Base-by-base conservation (phyloP, 2,888 invertebrate species). In the Scelioninae gen. 2 region DNA sequence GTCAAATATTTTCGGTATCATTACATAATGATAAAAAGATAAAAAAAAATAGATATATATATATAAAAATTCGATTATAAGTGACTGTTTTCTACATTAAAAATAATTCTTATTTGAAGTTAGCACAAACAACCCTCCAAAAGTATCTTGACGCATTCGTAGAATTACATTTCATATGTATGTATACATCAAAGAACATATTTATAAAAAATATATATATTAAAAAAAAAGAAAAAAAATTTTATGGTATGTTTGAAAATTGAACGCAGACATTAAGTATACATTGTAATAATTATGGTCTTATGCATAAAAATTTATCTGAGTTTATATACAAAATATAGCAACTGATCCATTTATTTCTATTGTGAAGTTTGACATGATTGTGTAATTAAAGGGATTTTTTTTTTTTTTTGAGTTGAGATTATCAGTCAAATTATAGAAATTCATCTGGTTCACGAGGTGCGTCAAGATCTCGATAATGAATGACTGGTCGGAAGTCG, bases 381-480 rank as follows among this genome's bases (percentile, higher is more conserved):
- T 50, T 48, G 61, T 28, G 11, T 52, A 25, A 70, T 2, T 19
- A 52, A 63, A 50, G 9, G 7, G 25, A 15, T 0, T 64, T 41
- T 41, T 55, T 0, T 33, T 60, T 19, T 35, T 13, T 45, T 53
- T 64, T 41, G 55, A 43, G 11, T 37, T 37, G 33, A 52, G 13
- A 52, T 43, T 91, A 5, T 88, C 97, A 45, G 61, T 64, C 65
- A 65, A 61, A 31, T 89, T 91, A 93, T 81, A 93, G 89, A 88
- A 94, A 94, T 87, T 95, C 94, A 87, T 95, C 94, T 78, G 94
- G 94, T 87, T 96, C 96, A 87, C 94, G 91, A 76, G 96, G 96
- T 79, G 96, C 96, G 87, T 96, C 96, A 89, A 96, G 90, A 89
- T 96, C 96, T 86, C 96, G 90, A 89, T 96, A 96, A 89, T 96